phyloP scores from a whole-genome alignment of 2,113 vertebrate genomes.

The Protobothrops flavoviridis region DNA sequence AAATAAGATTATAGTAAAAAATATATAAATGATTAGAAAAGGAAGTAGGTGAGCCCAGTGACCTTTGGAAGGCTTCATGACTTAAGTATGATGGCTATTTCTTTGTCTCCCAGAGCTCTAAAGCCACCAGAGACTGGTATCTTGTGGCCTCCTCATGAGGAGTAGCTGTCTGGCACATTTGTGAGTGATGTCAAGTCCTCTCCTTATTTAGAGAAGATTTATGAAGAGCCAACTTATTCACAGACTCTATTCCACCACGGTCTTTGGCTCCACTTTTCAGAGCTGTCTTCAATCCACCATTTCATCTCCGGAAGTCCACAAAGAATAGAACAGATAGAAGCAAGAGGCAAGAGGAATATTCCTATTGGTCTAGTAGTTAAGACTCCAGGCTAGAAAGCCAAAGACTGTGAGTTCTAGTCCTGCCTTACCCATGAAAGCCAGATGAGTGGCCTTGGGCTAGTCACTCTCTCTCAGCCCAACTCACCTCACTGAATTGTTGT shows the following conservation, averaged over 20 bases:
- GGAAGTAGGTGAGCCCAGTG: neutral
- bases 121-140: neutral
- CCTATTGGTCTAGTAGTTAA: neutral
- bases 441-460: neutral
- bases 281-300: neutral
- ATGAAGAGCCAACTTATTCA: neutral
- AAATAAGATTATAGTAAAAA: neutral
- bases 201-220: neutral
- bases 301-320: neutral
- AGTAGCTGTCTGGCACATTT: neutral
- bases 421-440: neutral
- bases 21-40: neutral
- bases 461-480: neutral
- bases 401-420: neutral
- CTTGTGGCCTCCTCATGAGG: neutral
- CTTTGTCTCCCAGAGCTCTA: neutral
- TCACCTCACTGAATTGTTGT: neutral
- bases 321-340: neutral
- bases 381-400: neutral
- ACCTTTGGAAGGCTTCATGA: neutral
- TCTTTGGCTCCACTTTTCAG: neutral
- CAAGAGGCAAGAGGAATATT: neutral
- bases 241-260: neutral
- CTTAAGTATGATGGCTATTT: neutral
- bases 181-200: neutral